Evolutionary conservation across 2,113 vertebrate species (phyloP), one percentile per base, ranked within the genome.

Genomic region (Limnothrissa miodon): DNA sequence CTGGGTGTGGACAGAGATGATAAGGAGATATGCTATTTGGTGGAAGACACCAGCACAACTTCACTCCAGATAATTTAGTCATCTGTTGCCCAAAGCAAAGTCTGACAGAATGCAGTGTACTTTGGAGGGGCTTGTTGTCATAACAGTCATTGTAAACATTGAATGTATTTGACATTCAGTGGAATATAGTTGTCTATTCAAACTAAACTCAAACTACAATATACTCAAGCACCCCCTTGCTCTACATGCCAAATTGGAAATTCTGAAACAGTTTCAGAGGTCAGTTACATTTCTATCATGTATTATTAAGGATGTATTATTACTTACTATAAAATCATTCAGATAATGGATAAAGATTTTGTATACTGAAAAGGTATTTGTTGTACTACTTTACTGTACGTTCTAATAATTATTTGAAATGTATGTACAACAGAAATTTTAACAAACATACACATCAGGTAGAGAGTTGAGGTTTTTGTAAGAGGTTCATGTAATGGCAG

Each of bases 101-200:
- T 70, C 36, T 2, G 29, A 17, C 29, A 62, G n/a, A 62, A 62
- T 62, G 59, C 59, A 36, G 66, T 15, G 59, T 10, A 23, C 25
- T 62, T 62, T 9, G 9, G 23, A n/a, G 59, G 66, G 66, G 29
- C 66, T 74, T 74, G 66, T 74, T 74, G 66, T 36, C 66, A 74
- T 74, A 74, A 74, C 66, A 74, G 15, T 36, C 66, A 13, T 5
- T 17, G 33, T 15, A 74, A 74, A 74, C 66, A 70, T 70, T 4
- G 5, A 70, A 33, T 9, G 9, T 29, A 70, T 5, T 70, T 70
- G 25, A 4, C 29, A 13, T 74, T 74, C 29, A 11, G 15, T 74
- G 10, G 36, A 74, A 36, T 29, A 36, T 70, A 33, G 36, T 70
- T 70, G 29, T 70, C 36, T 74, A 74, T 39, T 74, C 29, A 5